Base-by-base conservation (phyloP, 1,140 invertebrate species). In the Caligus rogercresseyi region DNA sequence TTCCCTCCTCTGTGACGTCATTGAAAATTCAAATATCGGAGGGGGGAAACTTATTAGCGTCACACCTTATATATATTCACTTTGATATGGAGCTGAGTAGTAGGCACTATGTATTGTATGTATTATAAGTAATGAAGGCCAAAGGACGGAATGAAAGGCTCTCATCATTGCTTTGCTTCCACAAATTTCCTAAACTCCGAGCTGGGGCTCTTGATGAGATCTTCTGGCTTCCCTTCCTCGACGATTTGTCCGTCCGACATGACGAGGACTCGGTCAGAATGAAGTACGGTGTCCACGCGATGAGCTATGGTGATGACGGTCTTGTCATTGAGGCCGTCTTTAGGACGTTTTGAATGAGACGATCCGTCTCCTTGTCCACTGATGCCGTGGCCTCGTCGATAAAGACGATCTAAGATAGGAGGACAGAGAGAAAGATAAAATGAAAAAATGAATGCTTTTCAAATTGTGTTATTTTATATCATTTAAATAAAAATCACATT, bases 261-360 rank as follows among this genome's bases (percentile, higher is more conserved):
- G 25, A 97, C 90, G 72, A 97, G 82, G 31, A 96, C 85, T 71
- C 87, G 81, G 68, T 78, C 75, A 21, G 73, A 78, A 74, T 95
- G 89, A 80, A 95, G 81, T 63, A 95, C 93, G 26, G 90, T 95
- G 72, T 94, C 92, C 55, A 95, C 79, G 25, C 91, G 81, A 75
- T 95, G 91, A 54, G 91, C 92, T 72, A 96, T 95, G 0, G 91
- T 95, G 25, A 95, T 78, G 56, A 95, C 83, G 18, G 91, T 95
- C 72, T 87, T 71, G 64, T 86, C 78, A 68, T 79, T 81, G 71
- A 94, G 71, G 91, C 85, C 51, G 80, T 78, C 25, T 87, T 79
- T 69, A 94, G 92, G 0, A 89, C 91, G 74, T 79, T 80, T 75
- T 90, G 74, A 70, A 93, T 91, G 21, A 92, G 78, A 73, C 89